Evolutionary conservation across 2,113 vertebrate species (phyloP).

Genomic region (Rhabdornis inornatus): DNA sequence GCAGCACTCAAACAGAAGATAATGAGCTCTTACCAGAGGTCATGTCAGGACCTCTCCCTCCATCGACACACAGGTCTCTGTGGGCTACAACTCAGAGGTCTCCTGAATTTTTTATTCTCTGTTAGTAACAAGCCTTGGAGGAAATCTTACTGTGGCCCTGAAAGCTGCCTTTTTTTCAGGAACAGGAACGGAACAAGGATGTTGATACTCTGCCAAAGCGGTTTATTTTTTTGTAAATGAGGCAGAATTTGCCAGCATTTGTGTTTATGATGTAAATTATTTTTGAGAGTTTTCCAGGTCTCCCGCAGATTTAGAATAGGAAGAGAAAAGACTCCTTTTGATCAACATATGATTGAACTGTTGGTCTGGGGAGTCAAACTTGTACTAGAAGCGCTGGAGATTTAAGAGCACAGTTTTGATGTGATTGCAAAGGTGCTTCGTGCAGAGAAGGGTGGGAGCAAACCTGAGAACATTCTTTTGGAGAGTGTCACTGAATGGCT

Average conservation of each 20-base stretch:
- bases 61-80: background rate
- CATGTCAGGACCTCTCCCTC: background rate
- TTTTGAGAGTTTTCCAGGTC: slow-evolving; percentile 49
- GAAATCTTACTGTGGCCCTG: slow-evolving; percentile 33
- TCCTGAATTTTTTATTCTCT: slow-evolving; percentile 24
- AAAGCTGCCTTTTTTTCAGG: slow-evolving; percentile 41
- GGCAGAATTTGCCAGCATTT: slow-evolving; percentile 46
- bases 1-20: background rate
- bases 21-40: background rate
- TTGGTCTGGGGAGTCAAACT: background rate
- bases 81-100: background rate
- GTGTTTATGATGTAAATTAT: slow-evolving; percentile 45
- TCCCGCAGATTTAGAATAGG: background rate
- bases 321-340: slow-evolving; percentile 11
- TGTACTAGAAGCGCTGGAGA: background rate
- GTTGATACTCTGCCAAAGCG: slow-evolving; percentile 2
- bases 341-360: background rate
- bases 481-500: slow-evolving; percentile 10
- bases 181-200: slow-evolving; percentile 41
- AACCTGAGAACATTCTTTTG: slow-evolving; percentile 34
- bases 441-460: background rate
- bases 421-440: background rate
- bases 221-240: slow-evolving; percentile 54
- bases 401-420: background rate
- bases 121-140: background rate